These are phyloP conservation scores for Chrysotoxum bicinctum DNA, from an alignment of 2,888 invertebrate genomes.

Conservation along the genomic window DNA sequence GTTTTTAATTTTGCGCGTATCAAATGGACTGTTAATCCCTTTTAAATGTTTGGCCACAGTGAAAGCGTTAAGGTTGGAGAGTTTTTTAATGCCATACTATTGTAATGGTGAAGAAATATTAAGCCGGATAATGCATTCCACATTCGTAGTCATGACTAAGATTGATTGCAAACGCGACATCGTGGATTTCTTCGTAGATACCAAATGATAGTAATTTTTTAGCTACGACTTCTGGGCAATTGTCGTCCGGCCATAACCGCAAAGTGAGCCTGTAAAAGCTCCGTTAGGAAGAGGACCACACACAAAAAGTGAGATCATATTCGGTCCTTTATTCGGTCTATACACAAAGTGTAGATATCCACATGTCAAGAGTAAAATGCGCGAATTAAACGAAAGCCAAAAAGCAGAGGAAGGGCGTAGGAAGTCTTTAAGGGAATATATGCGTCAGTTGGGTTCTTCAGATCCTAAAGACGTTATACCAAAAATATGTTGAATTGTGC, in stretches of 20 bases:
- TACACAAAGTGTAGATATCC: conserved; percentile 78
- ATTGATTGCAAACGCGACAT: conserved; percentile 51
- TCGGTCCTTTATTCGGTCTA: conserved; percentile 79
- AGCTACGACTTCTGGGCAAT: conserved; percentile 74
- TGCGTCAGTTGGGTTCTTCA: conserved; percentile 77
- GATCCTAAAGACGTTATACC: conserved; percentile 68
- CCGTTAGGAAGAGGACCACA: conserved; percentile 42
- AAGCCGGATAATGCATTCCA: too few species aligned
- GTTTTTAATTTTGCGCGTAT: too few species aligned
- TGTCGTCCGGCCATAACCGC: conserved; percentile 73
- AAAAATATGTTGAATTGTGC: conserved; percentile 20
- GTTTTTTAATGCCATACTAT: too few species aligned
- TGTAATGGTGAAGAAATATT: too few species aligned
- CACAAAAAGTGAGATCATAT: conserved; percentile 74
- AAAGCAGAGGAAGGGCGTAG: conserved; percentile 76
- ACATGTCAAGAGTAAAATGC: conserved; percentile 79
- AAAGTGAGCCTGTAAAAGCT: conserved; percentile 75
- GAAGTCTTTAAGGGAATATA: conserved; percentile 71
- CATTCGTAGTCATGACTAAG: conserved; percentile 45
- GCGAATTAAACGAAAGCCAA: conserved; percentile 78
- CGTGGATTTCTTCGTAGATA: conserved; percentile 38
- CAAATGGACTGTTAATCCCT: too few species aligned
- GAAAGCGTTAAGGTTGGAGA: too few species aligned
- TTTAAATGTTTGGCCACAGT: too few species aligned
- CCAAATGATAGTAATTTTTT: conserved; percentile 72